Evolutionary conservation across 2,797 vertebrate species (phyloP).

Genomic region (Benthosema pterotum): DNA sequence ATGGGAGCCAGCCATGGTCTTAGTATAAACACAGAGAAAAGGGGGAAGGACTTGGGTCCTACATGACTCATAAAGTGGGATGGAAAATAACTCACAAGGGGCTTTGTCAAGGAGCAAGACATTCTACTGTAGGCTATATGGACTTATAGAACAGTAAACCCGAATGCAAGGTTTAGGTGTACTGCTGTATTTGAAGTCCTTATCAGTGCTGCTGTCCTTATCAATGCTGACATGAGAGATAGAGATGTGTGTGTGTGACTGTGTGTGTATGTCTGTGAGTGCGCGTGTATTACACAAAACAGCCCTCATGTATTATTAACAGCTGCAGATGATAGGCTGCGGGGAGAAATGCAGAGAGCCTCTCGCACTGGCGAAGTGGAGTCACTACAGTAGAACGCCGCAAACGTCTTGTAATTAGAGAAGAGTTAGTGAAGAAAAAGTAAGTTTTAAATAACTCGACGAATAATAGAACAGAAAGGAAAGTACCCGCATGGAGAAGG

Average conservation of each 20-base stretch:
- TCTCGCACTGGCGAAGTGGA: constrained; percentile 7
- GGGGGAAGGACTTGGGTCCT: constrained; percentile 15
- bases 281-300: constrained; percentile 43
- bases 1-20: constrained; percentile 31
- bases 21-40: constrained; percentile 42
- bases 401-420: not conserved
- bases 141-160: constrained; percentile 46
- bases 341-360: constrained; percentile 15
- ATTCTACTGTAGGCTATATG: not conserved
- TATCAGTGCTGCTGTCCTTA: constrained; percentile 56
- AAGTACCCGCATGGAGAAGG: constrained; percentile 15
- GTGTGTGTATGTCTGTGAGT: constrained; percentile 33
- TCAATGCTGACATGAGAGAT: constrained; percentile 30
- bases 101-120: not conserved
- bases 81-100: constrained; percentile 48
- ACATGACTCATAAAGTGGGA: constrained; percentile 23
- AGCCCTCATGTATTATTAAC: constrained; percentile 79
- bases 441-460: constrained; percentile 15
- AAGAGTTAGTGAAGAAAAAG: not conserved
- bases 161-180: constrained; percentile 28
- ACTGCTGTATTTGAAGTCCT: constrained; percentile 19
- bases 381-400: constrained; percentile 18
- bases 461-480: constrained; percentile 1
- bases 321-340: constrained; percentile 55
- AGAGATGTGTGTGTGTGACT: not conserved